Base-by-base conservation (phyloP, 2,797 vertebrate genomes). In the Scyliorhinus canicula region DNA sequence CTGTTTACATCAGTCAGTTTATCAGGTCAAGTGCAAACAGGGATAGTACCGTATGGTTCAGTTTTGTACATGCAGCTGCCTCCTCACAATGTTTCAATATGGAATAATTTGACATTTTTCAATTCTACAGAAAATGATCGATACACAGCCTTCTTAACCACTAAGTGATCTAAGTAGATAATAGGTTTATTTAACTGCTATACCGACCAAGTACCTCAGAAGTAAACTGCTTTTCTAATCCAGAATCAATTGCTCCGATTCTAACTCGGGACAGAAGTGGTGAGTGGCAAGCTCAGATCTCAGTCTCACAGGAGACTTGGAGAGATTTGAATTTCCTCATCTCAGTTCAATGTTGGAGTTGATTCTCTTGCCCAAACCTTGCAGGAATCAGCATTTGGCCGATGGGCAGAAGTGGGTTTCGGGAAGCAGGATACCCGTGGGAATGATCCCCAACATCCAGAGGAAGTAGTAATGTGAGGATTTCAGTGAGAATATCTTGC, bases 11-110 rank as follows among this genome's bases (percentile, higher is more conserved):
- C 93, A 93, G 93, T 93, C 93, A 93, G 47, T 47, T 93, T 93
- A 93, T 93, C 65, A 93, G 93, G 93, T 93, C 93, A 93, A 93
- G 93, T 71, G 93, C 93, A 93, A 67, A 93, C 93, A 71, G 26
- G 26, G 65, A 93, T 93, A 69, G 65, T 52, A 50, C 26, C 65
- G 63, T 93, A 93, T 93, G 93, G 93, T 93, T 93, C 40, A 47
- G 24, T 93, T 90, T 93, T 71, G 93, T 50, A 50, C 26, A 31
- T 71, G 28, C 93, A 71, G 93, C 93, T 93, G 93, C 50, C 93
- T 93, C 71, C 65, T 35, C 44, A 93, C 93, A 65, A 63, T 65
- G 40, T 50, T 71, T 44, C 50, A 50, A 69, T 67, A 35, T 93
- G 28, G 24, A 93, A 71, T 28, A 65, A 71, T 44, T 50, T 67